Evolutionary conservation across 2,797 vertebrate species (phyloP).

Genomic region (Notolabrus celidotus): DNA sequence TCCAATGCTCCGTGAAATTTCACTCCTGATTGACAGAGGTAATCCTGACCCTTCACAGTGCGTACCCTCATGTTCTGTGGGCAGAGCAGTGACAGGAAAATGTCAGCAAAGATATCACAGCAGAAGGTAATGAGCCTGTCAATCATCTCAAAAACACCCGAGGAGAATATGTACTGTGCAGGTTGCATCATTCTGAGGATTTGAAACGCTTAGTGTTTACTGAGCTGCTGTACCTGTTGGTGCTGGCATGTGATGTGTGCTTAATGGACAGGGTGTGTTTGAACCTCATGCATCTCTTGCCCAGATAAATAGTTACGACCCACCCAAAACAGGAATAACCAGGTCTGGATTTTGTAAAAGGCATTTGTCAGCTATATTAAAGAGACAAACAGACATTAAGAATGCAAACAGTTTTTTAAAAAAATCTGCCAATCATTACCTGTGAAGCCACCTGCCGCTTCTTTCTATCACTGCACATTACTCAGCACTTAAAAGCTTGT

Average conservation of each 20-base stretch:
- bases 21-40: conserved; percentile 93
- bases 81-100: conserved; percentile 48
- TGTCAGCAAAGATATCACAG: conserved; percentile 24
- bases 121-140: neutral
- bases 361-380: neutral
- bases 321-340: conserved; percentile 54
- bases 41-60: conserved; percentile 94
- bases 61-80: conserved; percentile 95
- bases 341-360: neutral
- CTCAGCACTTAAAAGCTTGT: no score
- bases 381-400: neutral
- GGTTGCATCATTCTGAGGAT: neutral
- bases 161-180: neutral
- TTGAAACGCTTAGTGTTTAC: neutral
- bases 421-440: neutral
- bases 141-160: conserved; percentile 10
- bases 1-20: conserved; percentile 95
- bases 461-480: no score
- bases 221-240: neutral
- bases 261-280: conserved; percentile 54
- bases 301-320: conserved; percentile 35
- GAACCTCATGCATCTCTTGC: conserved; percentile 9
- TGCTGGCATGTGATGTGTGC: conserved; percentile 5
- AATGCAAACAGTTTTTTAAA: no score
- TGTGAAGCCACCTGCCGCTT: neutral